phyloP scores from a whole-genome alignment of 2,113 vertebrate species.

The Lonchura striata region DNA sequence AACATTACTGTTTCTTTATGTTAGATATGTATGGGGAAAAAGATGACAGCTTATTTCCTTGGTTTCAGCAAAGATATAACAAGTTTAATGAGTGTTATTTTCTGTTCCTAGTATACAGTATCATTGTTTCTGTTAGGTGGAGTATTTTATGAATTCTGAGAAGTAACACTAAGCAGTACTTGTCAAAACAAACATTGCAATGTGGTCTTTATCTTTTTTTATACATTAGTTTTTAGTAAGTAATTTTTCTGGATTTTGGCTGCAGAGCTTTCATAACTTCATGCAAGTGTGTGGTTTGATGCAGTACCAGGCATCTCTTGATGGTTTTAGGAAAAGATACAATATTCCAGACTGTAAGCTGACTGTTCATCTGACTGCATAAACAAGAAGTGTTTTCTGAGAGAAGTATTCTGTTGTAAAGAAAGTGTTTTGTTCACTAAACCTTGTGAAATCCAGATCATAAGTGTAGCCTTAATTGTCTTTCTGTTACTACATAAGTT shows the following conservation, averaged over 20 bases:
- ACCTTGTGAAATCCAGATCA: not conserved
- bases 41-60: not conserved
- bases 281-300: rapidly evolving
- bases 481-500: not conserved
- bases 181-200: not conserved
- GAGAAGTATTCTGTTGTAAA: not conserved
- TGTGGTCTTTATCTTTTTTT: not conserved
- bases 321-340: not conserved
- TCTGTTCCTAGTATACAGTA: not conserved
- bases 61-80: not conserved
- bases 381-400: not conserved
- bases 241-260: not conserved
- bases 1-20: not conserved
- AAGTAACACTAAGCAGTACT: not conserved
- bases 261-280: not conserved
- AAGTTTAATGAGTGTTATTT: not conserved
- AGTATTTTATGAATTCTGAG: not conserved
- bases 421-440: not conserved
- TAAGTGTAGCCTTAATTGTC: not conserved
- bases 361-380: not conserved
- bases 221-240: not conserved
- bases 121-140: not conserved
- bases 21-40: not conserved
- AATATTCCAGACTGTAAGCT: not conserved
- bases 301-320: not conserved